Percentiles rank a stretch among this genome's conserved stretches.
Conservation (phyloP, 2,797 vertebrate genomes). For the Synaphobranchus kaupii region DNA sequence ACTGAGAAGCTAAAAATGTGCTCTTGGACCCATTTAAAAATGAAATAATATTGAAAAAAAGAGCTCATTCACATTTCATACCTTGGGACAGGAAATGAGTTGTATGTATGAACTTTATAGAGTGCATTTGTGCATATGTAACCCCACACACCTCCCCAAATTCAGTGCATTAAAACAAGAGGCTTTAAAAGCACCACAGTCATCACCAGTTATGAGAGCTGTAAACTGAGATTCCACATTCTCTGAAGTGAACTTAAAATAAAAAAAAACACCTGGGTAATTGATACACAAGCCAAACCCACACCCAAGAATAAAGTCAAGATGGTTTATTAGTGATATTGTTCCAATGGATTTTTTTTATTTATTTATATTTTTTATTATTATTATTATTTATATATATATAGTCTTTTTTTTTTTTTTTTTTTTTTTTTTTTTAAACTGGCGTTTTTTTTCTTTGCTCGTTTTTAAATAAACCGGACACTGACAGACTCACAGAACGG, state of each 20-base stretch:
- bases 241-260: slow-evolving; percentile 52
- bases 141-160: slow-evolving; percentile 30
- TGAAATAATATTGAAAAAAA: slow-evolving; percentile 1
- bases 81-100: slow-evolving; percentile 31
- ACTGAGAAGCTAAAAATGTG: slow-evolving; percentile 44
- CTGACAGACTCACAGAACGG: slow-evolving; percentile 66
- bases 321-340: slow-evolving; percentile 67
- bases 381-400: slow-evolving; percentile 47
- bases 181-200: slow-evolving; percentile 48
- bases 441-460: slow-evolving; percentile 44
- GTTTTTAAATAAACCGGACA: slow-evolving; percentile 67
- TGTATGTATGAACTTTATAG: slow-evolving; percentile 46
- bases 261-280: slow-evolving; percentile 59
- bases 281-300: slow-evolving; percentile 67
- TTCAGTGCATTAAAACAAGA: slow-evolving; percentile 62
- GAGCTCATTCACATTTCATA: slow-evolving; percentile 26
- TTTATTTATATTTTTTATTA: slow-evolving; percentile 59
- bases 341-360: slow-evolving; percentile 56
- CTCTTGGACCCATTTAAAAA: slow-evolving; percentile 25
- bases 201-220: slow-evolving; percentile 60
- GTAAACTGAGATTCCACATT: slow-evolving; percentile 55
- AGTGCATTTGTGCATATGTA: slow-evolving; percentile 58
- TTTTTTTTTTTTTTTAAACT: slow-evolving; percentile 36
- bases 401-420: slow-evolving; percentile 38
- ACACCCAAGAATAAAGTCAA: slow-evolving; percentile 70